Conservation (phyloP, 2,113 vertebrate species). For the Semnopithecus entellus region DNA sequence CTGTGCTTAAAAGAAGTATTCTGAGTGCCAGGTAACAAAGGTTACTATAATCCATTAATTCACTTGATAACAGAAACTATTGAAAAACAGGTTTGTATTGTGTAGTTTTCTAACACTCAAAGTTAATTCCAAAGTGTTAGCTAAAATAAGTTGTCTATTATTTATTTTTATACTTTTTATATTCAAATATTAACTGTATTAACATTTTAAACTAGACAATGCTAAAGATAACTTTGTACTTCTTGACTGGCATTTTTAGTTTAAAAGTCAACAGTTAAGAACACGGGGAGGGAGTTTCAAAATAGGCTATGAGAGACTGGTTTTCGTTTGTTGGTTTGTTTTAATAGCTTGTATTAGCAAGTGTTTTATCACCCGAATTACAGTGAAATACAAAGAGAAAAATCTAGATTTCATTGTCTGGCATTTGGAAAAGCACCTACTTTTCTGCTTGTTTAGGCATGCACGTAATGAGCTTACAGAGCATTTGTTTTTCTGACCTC, state of each 20-base stretch:
- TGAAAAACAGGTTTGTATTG: background rate
- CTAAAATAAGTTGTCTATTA: background rate
- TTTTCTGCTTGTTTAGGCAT: conserved; percentile 34
- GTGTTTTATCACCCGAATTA: conserved; percentile 46
- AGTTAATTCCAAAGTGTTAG: background rate
- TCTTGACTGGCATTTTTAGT: conserved; percentile 37
- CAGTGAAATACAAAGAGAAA: conserved; percentile 26
- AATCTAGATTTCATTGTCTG: conserved; percentile 26
- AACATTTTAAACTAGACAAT: background rate
- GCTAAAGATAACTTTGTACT: background rate
- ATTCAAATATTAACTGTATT: background rate
- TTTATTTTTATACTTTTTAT: background rate
- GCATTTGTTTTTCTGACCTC: conserved; percentile 50
- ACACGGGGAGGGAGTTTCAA: conserved; percentile 41
- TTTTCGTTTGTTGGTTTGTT: conserved; percentile 56
- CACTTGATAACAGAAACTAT: background rate
- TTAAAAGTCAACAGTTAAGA: conserved; percentile 68
- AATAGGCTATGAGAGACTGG: conserved; percentile 56
- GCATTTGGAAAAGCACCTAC: conserved; percentile 7
- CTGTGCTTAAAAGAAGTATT: background rate
- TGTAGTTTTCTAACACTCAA: background rate
- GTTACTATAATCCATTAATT: background rate
- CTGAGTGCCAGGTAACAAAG: background rate
- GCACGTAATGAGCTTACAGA: conserved; percentile 30
- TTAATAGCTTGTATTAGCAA: conserved; percentile 60